Evolutionary conservation across 2,888 invertebrate species (phyloP), one percentile per base, ranked within the genome.

Genomic region (Oegoconia quadripuncta): DNA sequence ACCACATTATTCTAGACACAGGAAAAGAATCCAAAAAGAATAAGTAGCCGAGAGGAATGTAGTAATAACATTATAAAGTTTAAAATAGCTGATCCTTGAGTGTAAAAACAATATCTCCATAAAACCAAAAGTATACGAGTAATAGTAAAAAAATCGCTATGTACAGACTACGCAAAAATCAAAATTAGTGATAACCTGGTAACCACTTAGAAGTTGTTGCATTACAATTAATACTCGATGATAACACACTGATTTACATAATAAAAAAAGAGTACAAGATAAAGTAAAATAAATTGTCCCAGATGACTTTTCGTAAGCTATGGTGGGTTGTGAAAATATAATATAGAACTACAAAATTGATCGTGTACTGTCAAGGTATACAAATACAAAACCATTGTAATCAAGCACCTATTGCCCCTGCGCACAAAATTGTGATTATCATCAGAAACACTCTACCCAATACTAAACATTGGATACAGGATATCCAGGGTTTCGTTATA

Each of bases 141-240:
- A 26, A 34, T 34, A 34, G 31, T 37, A 27, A 34, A 43, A 39
- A 31, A 36, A 22, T 6, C 27, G 17, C 14, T 44, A 44, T 44
- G 26, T 41, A 44, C 41, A 45, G 12, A 37, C n/a, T n/a, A n/a
- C n/a, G n/a, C n/a, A 39, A 39, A 38, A 41, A 18, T 34, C 12
- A 41, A 39, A 45, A 31, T 38, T 30, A 42, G 35, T 40, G 39
- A 39, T 37, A 40, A 32, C 34, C 39, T 49, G 49, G 49, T 50
- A 50, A 50, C 49, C 44, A 37, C 41, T 41, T 41, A 2, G 23
- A 33, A 2, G 18, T 11, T 13, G 27, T 27, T 3, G n/a, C n/a
- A n/a, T 13, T 13, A 13, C 12, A 13, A 12, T 27, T 6, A 13
- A 13, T 25, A 25, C 11, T 27, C 13, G 2, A n/a, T n/a, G n/a